Evolutionary conservation across 2,797 vertebrate genomes (phyloP), one percentile per base, ranked within the genome.

Genomic region (Lindbergichthys nudifrons): DNA sequence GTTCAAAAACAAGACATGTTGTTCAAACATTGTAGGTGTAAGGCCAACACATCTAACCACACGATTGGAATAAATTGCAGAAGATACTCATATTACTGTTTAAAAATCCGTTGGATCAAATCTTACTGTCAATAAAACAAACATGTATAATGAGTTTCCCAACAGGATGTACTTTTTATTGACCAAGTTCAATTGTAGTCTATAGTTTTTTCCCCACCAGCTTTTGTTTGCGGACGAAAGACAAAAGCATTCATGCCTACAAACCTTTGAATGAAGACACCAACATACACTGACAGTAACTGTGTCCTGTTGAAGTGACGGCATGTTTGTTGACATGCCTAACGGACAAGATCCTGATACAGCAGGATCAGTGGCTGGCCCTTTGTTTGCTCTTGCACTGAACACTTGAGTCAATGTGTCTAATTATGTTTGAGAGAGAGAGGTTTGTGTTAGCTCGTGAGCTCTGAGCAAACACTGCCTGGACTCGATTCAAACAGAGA

Each of bases 341-440:
- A 93, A 95, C 92, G 75, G 90, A 92, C 92, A 91, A 94, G 93
- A 96, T 96, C 95, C 95, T 95, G 94, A 95, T 93, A 89, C 85
- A 95, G 91, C 94, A 95, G 95, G 95, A 96, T 94, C 88, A 92
- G 90, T 69, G 54, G 73, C 54, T n/a, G 86, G 75, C 21, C 10
- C 76, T 73, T 80, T 95, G 94, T 95, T 96, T 96, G 93, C 90
- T 95, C 86, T 92, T 10, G 61, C 86, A 90, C 88, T 92, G 81
- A 90, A 88, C 83, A 89, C 89, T 79, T 83, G 83, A 92, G 88
- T 87, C 76, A 86, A 88, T 91, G 89, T 80, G 88, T 88, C 82
- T 86, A 88, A 91, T 89, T 87, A 87, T 83, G 65, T 74, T 80
- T 83, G 86, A 87, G 86, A 87, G 85, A 87, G 87, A 87, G 81